Base-by-base conservation (phyloP, 1,140 invertebrate species). In the Drosophila asahinai region DNA sequence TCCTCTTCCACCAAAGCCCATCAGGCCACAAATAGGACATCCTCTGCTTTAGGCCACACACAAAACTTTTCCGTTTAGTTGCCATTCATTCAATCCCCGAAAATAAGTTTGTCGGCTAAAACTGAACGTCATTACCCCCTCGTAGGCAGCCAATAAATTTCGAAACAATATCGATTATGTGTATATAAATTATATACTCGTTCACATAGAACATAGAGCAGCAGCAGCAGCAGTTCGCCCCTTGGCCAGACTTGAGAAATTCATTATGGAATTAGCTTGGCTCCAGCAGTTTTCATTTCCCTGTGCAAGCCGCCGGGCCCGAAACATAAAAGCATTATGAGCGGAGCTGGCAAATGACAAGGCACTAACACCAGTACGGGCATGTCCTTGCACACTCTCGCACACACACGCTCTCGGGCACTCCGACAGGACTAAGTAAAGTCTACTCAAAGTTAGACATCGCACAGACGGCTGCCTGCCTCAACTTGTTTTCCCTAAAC, bases 371-470 rank as follows among this genome's bases (percentile, higher is more conserved):
- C 43, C 30, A 9, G 51, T 54, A 38, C 38, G 17, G 9, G 6
- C 54, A 40, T 11, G 54, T 57, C 54, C 54, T 57, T 8, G 14
- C 25, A 19, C 54, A 40, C 45, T 64, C 43, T 8, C 27, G 57
- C 38, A 54, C 43, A 57, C 51, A 65, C 58, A 76, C 52, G 49
- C 38, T 42, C 40, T 45, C 25, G 40, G 5, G 51, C 27, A 30
- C 52, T 61, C 48, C 49, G 57, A 48, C 49, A 77, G 52, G 48
- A 61, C 64, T 73, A 67, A 79, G 80, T 64, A 83, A 86, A 87
- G 84, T 86, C 84, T 89, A 71, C 77, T 27, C 45, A 49, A 81
- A 83, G 81, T 89, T 89, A 83, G 83, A 86, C 67, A 82, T 80
- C 80, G 79, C 67, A 74, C 59, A 84, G 83, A 81, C 80, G 74